phyloP scores from a whole-genome alignment of 2,113 vertebrate species.

The Tautogolabrus adspersus region DNA sequence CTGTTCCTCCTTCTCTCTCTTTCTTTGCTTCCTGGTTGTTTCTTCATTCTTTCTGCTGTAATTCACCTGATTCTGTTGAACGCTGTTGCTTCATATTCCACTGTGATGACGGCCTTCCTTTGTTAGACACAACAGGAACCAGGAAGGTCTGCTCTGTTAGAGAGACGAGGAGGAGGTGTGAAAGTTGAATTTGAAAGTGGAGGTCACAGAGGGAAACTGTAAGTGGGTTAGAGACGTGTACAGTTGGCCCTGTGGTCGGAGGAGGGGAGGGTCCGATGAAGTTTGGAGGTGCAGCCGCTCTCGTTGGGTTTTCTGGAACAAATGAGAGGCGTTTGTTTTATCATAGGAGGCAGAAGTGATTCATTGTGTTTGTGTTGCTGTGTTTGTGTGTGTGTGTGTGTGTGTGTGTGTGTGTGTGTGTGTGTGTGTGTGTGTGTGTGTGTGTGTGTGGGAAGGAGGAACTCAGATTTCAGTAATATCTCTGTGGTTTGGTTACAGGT shows the following conservation, averaged over 20 bases:
- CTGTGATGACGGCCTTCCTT: not conserved
- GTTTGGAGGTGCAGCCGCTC: slow-evolving; percentile 13
- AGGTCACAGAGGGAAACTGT: not conserved
- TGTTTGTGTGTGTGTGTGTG: slow-evolving; percentile 36
- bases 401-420: slow-evolving; percentile 39
- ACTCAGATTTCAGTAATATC: slow-evolving; percentile 10
- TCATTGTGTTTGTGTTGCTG: slow-evolving; percentile 57
- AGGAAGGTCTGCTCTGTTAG: not conserved
- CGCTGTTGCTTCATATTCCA: not conserved
- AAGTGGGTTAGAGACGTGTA: slow-evolving; percentile 39
- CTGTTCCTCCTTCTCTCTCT: not conserved
- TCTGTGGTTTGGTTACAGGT: slow-evolving; percentile 39
- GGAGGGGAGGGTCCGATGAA: slow-evolving; percentile 7
- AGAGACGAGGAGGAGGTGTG: not conserved
- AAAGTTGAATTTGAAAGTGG: slow-evolving; percentile 10
- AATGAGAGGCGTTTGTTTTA: slow-evolving; percentile 67
- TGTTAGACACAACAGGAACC: not conserved
- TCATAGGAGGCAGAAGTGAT: slow-evolving; percentile 53
- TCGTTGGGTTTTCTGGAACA: slow-evolving; percentile 62
- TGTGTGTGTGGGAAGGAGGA: slow-evolving; percentile 26
- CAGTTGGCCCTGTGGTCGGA: slow-evolving; percentile 36
- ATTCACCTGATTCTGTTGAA: slow-evolving; percentile 14
- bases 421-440: slow-evolving; percentile 23
- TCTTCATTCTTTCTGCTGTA: not conserved
- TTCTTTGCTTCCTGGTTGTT: not conserved